These are phyloP conservation scores for Drosophila virilis DNA, from an alignment of 1,140 invertebrate species.

Conservation along the genomic window DNA sequence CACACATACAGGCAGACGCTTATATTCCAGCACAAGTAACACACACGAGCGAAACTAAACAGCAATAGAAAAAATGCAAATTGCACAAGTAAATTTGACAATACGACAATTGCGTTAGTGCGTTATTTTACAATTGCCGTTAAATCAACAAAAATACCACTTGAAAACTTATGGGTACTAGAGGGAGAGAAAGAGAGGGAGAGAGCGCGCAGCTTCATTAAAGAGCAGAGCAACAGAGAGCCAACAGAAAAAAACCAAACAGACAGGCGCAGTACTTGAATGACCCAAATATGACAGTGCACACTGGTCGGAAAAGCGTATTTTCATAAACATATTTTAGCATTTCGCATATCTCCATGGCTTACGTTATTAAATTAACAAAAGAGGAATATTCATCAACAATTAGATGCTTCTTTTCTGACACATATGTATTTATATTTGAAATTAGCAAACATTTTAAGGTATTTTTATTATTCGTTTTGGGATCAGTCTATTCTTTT, in stretches of 20 bases:
- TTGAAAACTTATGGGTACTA: conserved; percentile 31
- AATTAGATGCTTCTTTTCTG: background rate
- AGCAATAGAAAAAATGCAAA: conserved; percentile 36
- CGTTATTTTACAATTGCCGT: conserved; percentile 53
- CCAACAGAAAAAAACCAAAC: conserved; percentile 39
- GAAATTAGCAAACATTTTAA: too few species aligned
- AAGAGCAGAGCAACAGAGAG: conserved; percentile 43
- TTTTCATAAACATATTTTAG: conserved; percentile 28
- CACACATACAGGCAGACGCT: conserved; percentile 9
- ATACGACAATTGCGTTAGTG: conserved; percentile 56
- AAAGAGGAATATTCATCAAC: background rate
- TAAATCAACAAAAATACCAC: conserved; percentile 48
- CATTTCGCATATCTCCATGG: background rate
- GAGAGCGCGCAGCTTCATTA: conserved; percentile 16
- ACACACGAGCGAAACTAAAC: conserved; percentile 23
- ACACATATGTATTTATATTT: too few species aligned
- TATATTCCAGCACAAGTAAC: conserved; percentile 56
- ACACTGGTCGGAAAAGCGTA: conserved; percentile 39
- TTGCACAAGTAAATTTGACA: conserved; percentile 56
- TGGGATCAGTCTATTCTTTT: background rate
- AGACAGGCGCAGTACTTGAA: conserved; percentile 52
- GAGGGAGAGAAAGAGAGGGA: background rate
- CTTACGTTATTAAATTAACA: background rate
- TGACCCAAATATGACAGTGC: conserved; percentile 53
- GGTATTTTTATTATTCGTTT: background rate